Evolutionary conservation across 2,888 invertebrate genomes (phyloP).

Genomic region (Agrilus biguttatus): DNA sequence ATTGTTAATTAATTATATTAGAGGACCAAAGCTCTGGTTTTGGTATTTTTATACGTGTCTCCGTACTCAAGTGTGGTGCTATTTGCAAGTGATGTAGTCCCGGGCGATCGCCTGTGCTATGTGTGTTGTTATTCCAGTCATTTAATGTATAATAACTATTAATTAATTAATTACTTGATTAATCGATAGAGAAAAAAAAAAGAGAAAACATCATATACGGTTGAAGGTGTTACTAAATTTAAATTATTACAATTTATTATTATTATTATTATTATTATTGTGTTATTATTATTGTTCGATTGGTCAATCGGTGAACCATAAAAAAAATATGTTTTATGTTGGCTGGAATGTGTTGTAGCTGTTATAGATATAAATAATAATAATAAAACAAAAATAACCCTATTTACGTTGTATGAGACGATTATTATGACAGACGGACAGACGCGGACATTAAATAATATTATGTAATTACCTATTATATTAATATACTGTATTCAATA

Average conservation of each 20-base stretch:
- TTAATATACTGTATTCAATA: constrained; percentile 28
- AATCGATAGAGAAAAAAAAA: no score
- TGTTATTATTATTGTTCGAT: no score
- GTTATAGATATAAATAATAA: constrained; percentile 17
- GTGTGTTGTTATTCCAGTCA: constrained; percentile 30
- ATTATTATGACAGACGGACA: no score
- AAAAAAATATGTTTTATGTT: constrained; percentile 14
- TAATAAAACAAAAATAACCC: constrained; percentile 3
- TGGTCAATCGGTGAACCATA: no score
- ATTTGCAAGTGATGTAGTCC: constrained; percentile 22
- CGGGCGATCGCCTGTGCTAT: constrained; percentile 12
- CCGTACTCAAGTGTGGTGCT: constrained; percentile 33
- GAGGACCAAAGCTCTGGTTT: constrained; percentile 30
- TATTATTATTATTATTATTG: no score
- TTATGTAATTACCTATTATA: constrained; percentile 21
- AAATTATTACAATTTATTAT: constrained; percentile 8
- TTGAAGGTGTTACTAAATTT: constrained; percentile 28
- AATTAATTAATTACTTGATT: no score
- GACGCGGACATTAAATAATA: constrained; percentile 19
- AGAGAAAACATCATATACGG: constrained; percentile 19
- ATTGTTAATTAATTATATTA: constrained; percentile 20
- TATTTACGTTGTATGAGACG: no score
- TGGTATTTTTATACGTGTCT: constrained; percentile 31
- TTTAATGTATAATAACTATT: constrained; percentile 21
- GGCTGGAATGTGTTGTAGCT: constrained; percentile 26